Evolutionary conservation across 2,113 vertebrate genomes (phyloP).

Genomic region (Ivindomyrus marchei): DNA sequence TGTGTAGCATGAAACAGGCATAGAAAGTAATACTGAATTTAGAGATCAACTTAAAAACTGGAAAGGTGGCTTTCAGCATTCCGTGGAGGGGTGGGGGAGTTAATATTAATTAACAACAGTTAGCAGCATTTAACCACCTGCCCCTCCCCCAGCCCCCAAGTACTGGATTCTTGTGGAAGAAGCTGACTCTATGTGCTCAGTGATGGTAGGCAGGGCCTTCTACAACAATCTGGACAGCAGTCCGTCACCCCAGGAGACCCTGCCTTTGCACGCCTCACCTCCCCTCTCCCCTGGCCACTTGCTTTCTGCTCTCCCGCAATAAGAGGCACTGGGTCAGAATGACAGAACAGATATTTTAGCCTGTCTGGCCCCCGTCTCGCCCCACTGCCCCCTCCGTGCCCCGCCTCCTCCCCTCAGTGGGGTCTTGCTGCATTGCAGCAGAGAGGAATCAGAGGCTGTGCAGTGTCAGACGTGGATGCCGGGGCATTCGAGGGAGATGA

Average conservation of each 20-base stretch:
- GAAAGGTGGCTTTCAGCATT: neutral
- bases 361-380: neutral
- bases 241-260: constrained; percentile 32
- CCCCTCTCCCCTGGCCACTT: neutral
- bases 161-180: constrained; percentile 20
- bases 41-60: neutral
- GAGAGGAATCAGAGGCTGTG: neutral
- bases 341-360: neutral
- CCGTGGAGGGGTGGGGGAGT: neutral
- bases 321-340: neutral
- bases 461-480: neutral
- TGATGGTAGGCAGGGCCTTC: constrained; percentile 17
- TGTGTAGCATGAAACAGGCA: neutral
- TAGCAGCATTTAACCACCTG: neutral
- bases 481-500: constrained; percentile 19
- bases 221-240: constrained; percentile 28
- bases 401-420: neutral
- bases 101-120: too few species aligned
- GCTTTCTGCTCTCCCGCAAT: neutral
- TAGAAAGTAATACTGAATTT: too few species aligned
- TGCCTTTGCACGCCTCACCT: neutral
- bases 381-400: neutral
- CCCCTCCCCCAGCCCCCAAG: neutral
- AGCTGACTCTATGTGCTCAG: constrained; percentile 21
- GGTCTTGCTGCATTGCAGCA: constrained; percentile 18